Evolutionary conservation across 2,797 vertebrate genomes (phyloP).

Genomic region (Pangasius macronema): DNA sequence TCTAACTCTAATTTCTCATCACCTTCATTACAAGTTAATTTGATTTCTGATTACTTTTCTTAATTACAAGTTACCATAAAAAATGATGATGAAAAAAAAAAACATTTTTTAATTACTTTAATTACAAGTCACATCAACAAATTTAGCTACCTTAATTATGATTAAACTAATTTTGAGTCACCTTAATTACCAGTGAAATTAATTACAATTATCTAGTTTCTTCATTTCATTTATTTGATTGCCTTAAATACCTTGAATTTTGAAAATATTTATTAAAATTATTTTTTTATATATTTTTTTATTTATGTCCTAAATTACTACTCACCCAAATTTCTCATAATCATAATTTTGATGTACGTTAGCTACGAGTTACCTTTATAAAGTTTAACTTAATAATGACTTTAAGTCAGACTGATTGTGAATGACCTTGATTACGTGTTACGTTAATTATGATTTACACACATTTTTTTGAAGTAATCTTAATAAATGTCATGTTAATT

Average conservation of each 20-base stretch:
- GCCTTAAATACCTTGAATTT: too few relatives aligned
- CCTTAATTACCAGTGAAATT: too few relatives aligned
- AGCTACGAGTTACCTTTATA: neutral
- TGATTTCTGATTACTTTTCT: neutral
- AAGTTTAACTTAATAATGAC: neutral
- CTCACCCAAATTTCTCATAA: too few relatives aligned
- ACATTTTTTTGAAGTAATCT: neutral
- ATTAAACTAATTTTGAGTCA: too few relatives aligned
- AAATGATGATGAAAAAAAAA: neutral
- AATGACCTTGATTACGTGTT: neutral
- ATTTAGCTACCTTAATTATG: too few relatives aligned
- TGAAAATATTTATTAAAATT: too few relatives aligned
- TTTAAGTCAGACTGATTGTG: neutral
- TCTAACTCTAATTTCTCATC: neutral
- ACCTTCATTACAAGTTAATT: neutral
- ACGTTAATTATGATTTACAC: neutral
- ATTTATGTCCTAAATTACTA: too few relatives aligned
- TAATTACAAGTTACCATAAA: neutral
- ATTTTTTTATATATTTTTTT: too few relatives aligned
- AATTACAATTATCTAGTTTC: neutral
- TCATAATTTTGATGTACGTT: too few relatives aligned
- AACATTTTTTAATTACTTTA: neutral
- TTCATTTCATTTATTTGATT: too few relatives aligned
- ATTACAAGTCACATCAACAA: neutral
- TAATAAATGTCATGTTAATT: neutral